Conservation (phyloP, 2,113 vertebrate species). For the Acrocephalus kingi region DNA sequence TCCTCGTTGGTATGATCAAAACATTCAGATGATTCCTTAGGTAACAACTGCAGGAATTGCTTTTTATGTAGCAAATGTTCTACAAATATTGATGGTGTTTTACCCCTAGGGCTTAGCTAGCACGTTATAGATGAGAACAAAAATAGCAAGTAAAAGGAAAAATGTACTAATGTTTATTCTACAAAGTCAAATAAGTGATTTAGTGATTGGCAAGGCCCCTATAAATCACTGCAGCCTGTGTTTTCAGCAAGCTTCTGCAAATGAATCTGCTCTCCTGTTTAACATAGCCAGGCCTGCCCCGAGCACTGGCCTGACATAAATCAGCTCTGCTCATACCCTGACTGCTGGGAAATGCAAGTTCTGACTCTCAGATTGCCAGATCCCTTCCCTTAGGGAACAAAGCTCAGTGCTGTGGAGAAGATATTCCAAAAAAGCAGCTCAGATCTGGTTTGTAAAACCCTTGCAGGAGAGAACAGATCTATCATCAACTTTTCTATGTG, state of each 20-base stretch:
- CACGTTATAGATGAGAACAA: not conserved
- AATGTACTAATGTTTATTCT: not conserved
- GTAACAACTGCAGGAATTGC: not conserved
- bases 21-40: not conserved
- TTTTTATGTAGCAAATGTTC: not conserved
- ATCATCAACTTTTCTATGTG: not conserved
- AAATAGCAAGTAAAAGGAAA: not conserved
- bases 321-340: not conserved
- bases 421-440: not conserved
- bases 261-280: not conserved
- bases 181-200: conserved; percentile 1
- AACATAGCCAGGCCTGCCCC: not conserved
- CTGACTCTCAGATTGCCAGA: not conserved
- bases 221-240: not conserved
- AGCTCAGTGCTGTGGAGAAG: not conserved
- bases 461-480: not conserved
- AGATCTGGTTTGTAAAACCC: not conserved
- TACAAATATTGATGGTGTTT: not conserved
- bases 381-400: not conserved
- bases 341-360: not conserved
- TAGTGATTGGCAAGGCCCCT: not conserved
- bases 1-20: not conserved
- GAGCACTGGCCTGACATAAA: not conserved
- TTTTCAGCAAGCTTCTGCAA: not conserved
- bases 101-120: not conserved